Evolutionary conservation across 2,888 invertebrate species (phyloP).

Genomic region (Pachycephus smyrnensis): DNA sequence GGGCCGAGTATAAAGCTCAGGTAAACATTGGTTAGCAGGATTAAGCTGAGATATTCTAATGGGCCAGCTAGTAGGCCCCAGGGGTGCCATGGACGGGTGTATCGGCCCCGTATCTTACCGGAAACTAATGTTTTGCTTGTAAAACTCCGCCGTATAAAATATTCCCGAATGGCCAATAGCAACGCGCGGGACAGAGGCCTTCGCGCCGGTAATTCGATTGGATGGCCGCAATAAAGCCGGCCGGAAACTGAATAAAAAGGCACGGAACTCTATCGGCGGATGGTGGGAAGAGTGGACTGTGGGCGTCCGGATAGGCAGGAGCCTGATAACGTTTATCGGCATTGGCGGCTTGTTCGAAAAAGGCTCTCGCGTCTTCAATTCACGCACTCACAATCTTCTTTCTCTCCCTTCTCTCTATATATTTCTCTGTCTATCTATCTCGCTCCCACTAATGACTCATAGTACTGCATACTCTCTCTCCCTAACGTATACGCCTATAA

Average conservation of each 20-base stretch:
- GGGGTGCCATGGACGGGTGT: slow-evolving; percentile 48
- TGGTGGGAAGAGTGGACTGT: not conserved
- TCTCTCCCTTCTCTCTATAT: not conserved
- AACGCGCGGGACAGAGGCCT: slow-evolving; percentile 2
- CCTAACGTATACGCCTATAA: not conserved
- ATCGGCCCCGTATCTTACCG: slow-evolving; percentile 46
- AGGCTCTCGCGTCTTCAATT: not conserved
- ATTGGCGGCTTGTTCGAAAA: not conserved
- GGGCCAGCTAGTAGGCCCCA: slow-evolving; percentile 55
- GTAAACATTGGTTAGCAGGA: slow-evolving; percentile 54
- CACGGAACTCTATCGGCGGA: not conserved
- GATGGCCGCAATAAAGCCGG: slow-evolving; percentile 4
- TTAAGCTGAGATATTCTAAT: slow-evolving; percentile 64
- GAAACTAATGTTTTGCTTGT: slow-evolving; percentile 54
- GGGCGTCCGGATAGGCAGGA: not conserved
- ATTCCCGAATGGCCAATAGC: slow-evolving; percentile 51
- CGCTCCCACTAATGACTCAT: not conserved
- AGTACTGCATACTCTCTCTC: not conserved
- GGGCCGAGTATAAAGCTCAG: slow-evolving; percentile 37
- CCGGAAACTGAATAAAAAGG: not conserved
- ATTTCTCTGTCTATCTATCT: not conserved
- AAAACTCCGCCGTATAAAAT: slow-evolving; percentile 45
- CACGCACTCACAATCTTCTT: not conserved
- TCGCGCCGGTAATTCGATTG: slow-evolving; percentile 7
- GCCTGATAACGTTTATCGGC: not conserved